Evolutionary conservation across 2,797 vertebrate species (phyloP).

Genomic region (Halcyon leucocephala): DNA sequence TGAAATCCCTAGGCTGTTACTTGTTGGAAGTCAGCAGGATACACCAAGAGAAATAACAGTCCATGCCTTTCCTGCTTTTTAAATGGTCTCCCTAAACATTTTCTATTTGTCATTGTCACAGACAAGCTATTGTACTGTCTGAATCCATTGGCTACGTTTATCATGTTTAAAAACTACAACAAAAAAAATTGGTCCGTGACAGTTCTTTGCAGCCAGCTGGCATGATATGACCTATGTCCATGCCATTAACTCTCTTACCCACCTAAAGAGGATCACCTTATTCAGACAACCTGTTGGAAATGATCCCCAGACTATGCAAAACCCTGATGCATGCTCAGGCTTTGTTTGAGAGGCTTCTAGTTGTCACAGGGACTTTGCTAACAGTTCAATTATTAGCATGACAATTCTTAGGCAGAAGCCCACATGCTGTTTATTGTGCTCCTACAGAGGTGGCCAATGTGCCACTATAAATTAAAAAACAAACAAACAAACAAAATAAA

Average conservation of each 20-base stretch:
- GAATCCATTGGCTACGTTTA: not conserved
- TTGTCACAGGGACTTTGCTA: not conserved
- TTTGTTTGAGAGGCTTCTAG: not conserved
- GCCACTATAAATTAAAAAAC: not conserved
- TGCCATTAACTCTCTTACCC: not conserved
- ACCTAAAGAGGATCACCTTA: not conserved
- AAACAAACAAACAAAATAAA: too few species aligned
- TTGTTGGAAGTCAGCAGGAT: not conserved
- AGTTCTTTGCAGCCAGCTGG: not conserved
- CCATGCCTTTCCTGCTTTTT: not conserved
- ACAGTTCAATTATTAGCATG: not conserved
- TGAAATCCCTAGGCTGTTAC: not conserved
- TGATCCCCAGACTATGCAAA: not conserved
- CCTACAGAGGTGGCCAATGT: not conserved
- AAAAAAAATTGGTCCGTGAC: accelerated
- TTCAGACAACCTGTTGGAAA: not conserved
- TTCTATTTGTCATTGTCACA: not conserved
- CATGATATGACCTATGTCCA: not conserved
- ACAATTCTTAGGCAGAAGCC: not conserved
- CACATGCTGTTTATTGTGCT: not conserved
- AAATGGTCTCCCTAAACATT: not conserved
- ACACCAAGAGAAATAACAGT: not conserved
- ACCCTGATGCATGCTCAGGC: not conserved
- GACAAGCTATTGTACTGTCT: not conserved
- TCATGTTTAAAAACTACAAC: not conserved